Evolutionary conservation across 2,888 invertebrate genomes (phyloP).

Genomic region (Phaedon cochleariae): DNA sequence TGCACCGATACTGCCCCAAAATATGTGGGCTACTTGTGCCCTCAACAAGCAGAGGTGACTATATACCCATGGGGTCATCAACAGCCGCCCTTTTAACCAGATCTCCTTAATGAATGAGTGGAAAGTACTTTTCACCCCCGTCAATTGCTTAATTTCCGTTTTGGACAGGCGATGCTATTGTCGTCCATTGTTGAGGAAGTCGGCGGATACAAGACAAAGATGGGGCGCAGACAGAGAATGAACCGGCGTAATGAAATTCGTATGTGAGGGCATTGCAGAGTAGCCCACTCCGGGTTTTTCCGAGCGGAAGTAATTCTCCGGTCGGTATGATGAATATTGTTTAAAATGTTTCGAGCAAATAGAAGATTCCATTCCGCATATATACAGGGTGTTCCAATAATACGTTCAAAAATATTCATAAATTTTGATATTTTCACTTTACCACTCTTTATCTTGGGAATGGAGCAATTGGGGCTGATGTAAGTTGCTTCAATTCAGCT

Average conservation of each 20-base stretch:
- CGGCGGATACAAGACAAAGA: conserved; percentile 40
- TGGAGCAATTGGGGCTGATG: too few species aligned
- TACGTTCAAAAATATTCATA: too few species aligned
- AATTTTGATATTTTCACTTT: too few species aligned
- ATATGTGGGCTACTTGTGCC: too few species aligned
- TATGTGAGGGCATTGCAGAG: conserved; percentile 45
- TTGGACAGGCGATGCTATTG: conserved; percentile 43
- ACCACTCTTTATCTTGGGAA: too few species aligned
- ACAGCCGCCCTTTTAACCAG: too few species aligned
- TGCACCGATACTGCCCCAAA: too few species aligned
- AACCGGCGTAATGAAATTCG: conserved; percentile 45
- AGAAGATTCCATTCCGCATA: not conserved
- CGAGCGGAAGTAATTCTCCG: conserved; percentile 19
- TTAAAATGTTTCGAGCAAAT: not conserved
- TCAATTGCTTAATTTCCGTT: conserved; percentile 49
- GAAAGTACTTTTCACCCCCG: conserved; percentile 40
- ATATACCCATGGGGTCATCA: too few species aligned
- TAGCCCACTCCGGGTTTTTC: conserved; percentile 37
- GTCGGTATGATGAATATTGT: conserved; percentile 18
- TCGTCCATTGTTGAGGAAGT: conserved; percentile 45
- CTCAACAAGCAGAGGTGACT: too few species aligned
- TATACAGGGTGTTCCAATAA: too few species aligned
- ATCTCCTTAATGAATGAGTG: conserved; percentile 28
- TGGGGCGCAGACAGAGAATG: conserved; percentile 16
- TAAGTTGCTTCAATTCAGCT: too few species aligned